Percentiles rank a stretch among this genome's conserved stretches.
Evolutionary conservation across 2,888 invertebrate species (phyloP).

Genomic region (Drosophila yooni): DNA sequence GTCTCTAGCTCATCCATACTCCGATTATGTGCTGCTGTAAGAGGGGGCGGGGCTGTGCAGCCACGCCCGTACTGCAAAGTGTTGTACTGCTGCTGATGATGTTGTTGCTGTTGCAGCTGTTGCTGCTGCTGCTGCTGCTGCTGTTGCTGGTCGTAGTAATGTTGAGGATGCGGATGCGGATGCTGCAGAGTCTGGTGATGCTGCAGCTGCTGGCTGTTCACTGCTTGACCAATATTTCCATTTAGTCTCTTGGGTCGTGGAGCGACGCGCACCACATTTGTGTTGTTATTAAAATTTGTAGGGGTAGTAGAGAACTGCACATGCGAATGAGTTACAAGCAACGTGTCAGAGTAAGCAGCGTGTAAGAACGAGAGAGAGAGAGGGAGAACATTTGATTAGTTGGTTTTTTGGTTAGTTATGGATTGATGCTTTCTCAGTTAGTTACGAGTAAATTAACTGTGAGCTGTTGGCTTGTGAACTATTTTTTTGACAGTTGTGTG

Average conservation of each 20-base stretch:
- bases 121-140: constrained; percentile 73
- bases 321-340: constrained; percentile 17
- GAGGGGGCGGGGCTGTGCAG: constrained; percentile 62
- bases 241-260: constrained; percentile 85
- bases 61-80: constrained; percentile 78
- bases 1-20: constrained; percentile 46
- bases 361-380: constrained; percentile 35
- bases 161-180: constrained; percentile 77
- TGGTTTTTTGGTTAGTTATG: constrained; percentile 43
- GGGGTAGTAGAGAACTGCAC: constrained; percentile 85
- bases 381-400: constrained; percentile 54
- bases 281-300: constrained; percentile 88
- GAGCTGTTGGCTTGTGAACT: constrained; percentile 34
- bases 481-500: constrained; percentile 19
- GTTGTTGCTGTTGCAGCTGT: constrained; percentile 63
- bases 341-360: constrained; percentile 2
- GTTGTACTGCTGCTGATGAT: constrained; percentile 85
- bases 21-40: constrained; percentile 54
- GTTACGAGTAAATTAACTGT: constrained; percentile 22
- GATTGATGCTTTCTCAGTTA: constrained; percentile 14
- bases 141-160: constrained; percentile 73
- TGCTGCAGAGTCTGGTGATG: constrained; percentile 84
- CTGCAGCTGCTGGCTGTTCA: constrained; percentile 83
- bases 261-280: constrained; percentile 86
- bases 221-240: constrained; percentile 83